Evolutionary conservation across 1,140 invertebrate genomes (phyloP), one percentile per base, ranked within the genome.

Genomic region (Megalopta genalis): DNA sequence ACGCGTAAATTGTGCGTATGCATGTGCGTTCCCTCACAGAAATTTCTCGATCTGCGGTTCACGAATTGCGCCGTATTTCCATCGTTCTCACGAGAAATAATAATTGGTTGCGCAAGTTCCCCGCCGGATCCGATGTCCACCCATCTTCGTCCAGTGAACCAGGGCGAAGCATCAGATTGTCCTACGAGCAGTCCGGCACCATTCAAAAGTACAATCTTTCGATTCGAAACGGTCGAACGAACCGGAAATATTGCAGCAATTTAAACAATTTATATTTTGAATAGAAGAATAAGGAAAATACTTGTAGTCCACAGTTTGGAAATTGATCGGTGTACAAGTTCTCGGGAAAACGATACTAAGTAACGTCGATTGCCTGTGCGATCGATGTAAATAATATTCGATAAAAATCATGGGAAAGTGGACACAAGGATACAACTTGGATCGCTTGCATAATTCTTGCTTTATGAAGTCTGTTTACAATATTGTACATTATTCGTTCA

Each of bases 401-500:
- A 21, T 18, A 46, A 46, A n/a, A 37, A 64, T 52, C 4, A 21
- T 52, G 18, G 39, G n/a, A 7, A 10, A 37, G 64, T 12, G 9
- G 54, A 60, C 46, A 49, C n/a, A n/a, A n/a, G n/a, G 23, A 4
- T 32, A 32, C 32, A 16, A 46, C 37, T 25, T 21, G 37, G 14
- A 5, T 25, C 25, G 59, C 10, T 67, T 79, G 69, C 63, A 21
- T 69, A 76, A 80, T 76, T 46, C 65, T n/a, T 74, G 78, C 18
- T 76, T 68, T 68, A 69, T 76, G 65, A 77, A 77, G 32, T 78
- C 59, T 72, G 75, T 78, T 25, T 81, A 81, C 75, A 78, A 27
- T 78, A 78, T 72, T 42, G 39, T 81, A 78, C 80, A 78, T 71
- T 52, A 54, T 57, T 63, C 32, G 67, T 72, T 81, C 46, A 65